Evolutionary conservation across 2,113 vertebrate species (phyloP).

Genomic region (Merops nubicus): DNA sequence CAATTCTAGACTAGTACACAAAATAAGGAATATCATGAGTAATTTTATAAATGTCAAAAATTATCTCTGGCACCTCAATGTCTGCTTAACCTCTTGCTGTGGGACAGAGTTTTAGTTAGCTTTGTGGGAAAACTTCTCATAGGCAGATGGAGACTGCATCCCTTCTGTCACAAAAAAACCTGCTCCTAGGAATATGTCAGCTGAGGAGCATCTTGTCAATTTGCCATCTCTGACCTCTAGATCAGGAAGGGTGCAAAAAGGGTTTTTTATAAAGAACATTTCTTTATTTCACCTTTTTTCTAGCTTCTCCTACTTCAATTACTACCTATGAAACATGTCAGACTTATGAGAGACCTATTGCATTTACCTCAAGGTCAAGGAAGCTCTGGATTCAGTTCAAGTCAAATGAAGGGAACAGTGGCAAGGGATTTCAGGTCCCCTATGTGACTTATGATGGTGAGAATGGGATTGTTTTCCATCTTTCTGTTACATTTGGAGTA

Average conservation of each 20-base stretch:
- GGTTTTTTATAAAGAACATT: not conserved
- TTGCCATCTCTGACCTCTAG: not conserved
- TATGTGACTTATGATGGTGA: conserved; percentile 93
- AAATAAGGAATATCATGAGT: not conserved
- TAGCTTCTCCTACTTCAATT: conserved; percentile 89
- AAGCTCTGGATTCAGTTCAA: conserved; percentile 96
- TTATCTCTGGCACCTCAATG: not conserved
- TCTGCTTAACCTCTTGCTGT: not conserved
- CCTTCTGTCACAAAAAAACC: not conserved
- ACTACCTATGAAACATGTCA: conserved; percentile 95
- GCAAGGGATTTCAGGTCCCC: conserved; percentile 93
- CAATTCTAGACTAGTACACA: not conserved
- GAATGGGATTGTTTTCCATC: not conserved
- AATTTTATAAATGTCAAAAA: not conserved
- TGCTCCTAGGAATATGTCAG: not conserved
- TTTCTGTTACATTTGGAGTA: not conserved
- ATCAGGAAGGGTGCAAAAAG: not conserved
- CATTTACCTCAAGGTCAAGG: conserved; percentile 91
- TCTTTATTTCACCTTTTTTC: not conserved
- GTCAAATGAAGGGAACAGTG: conserved; percentile 92
- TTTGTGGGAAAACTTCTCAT: not conserved
- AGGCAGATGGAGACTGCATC: not conserved
- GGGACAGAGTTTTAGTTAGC: not conserved
- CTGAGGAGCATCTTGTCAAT: not conserved
- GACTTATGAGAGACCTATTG: conserved; percentile 92